phyloP scores from a whole-genome alignment of 64 coral and sea anemone species.

The Orbicella faveolata region DNA sequence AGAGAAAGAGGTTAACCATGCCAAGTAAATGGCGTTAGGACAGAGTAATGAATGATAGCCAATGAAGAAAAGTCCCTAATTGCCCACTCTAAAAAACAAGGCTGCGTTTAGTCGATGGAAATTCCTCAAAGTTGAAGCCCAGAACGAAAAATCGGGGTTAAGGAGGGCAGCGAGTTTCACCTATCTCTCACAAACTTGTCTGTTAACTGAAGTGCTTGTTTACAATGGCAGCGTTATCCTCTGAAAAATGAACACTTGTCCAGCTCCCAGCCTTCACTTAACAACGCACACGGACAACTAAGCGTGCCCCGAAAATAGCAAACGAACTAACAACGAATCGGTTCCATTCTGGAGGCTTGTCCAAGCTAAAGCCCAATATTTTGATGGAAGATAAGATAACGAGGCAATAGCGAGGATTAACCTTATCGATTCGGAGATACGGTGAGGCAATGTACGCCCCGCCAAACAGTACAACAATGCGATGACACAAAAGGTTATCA shows the following conservation, averaged over 20 bases:
- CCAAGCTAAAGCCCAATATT: conserved; percentile 21
- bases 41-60: not conserved
- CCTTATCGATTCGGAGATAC: conserved; percentile 2
- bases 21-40: not conserved
- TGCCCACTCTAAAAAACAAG: not conserved
- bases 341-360: not conserved
- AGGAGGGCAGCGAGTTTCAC: not conserved
- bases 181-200: not conserved
- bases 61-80: not conserved
- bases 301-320: not conserved
- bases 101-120: not conserved
- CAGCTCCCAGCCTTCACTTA: not conserved
- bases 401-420: conserved; percentile 17
- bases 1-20: not conserved
- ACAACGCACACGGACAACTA: not conserved
- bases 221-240: not conserved
- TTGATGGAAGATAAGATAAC: conserved; percentile 32
- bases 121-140: not conserved
- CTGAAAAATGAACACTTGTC: not conserved
- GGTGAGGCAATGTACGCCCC: not conserved
- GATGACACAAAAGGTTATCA: conserved; percentile 36
- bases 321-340: not conserved
- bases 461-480: conserved; percentile 7
- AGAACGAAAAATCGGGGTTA: not conserved
- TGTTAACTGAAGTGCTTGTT: not conserved